Base-by-base conservation (phyloP, 2,888 invertebrate genomes). In the Biston stratarius region DNA sequence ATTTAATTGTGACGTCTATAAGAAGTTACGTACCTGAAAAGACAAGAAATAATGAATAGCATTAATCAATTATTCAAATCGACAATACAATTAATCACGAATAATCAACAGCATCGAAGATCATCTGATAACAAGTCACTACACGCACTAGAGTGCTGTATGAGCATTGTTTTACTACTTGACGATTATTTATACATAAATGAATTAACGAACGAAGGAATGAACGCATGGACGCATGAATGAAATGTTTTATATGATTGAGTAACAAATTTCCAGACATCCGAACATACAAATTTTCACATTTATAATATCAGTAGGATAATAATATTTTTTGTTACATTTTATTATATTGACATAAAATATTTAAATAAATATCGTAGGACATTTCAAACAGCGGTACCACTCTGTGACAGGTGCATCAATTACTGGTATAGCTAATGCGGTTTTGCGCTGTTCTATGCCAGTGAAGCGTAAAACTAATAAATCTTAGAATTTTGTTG, bases 1-100 rank as follows among this genome's bases (percentile, higher is more conserved):
- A 9, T 42, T 14, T 0, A 8, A 42, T 0, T 42, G 11, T 11
- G 6, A 6, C 10, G 24, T 33, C 42, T 12, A 24, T 33, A 55
- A 33, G 42, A 55, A 55, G 24, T 56, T 36, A 64, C 64, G 24
- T 64, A 64, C 64, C 64, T 64, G 64, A 55, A 64, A 64, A 40
- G 11, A 53, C 9, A 64, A 40, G 53, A 58, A 33, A 33, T 0
- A 8, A 55, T 44, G 7, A 58, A 58, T 58, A 63, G 44, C n/a
- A 57, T 14, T 5, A 47, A 24, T 12, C 33, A 12, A 55, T 64
- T 59, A 55, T 59, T 48, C 12, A 34, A 64, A 53, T 53, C n/a
- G 36, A 24, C 42, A 44, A 61, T 44, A n/a, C 42, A 55, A 64
- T 52, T 58, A 58, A 44, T 47, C 58, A 47, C 38, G 49, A 63